These are phyloP conservation scores for Drosophila mauritiana DNA, from an alignment of 1,140 invertebrate species.

Conservation along the genomic window DNA sequence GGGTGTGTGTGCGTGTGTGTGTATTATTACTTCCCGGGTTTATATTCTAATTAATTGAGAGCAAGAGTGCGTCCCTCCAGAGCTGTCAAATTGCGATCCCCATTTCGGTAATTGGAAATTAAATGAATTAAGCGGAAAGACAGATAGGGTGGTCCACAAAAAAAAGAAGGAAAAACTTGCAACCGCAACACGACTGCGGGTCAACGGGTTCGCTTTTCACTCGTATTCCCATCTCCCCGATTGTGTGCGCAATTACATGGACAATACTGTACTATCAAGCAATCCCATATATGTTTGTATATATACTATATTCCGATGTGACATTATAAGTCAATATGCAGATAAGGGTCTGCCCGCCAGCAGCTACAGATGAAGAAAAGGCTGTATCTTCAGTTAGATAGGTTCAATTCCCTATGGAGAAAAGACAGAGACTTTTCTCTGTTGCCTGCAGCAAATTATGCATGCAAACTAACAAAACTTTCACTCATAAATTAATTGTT, in stretches of 20 bases:
- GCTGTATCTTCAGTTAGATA: slow-evolving; percentile 60
- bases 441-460: slow-evolving; percentile 60
- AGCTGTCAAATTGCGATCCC: slow-evolving; percentile 23
- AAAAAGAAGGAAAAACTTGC: slow-evolving; percentile 47
- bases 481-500: slow-evolving; percentile 82
- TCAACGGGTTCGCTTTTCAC: slow-evolving; percentile 54
- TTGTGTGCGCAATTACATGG: slow-evolving; percentile 67
- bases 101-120: slow-evolving; percentile 66
- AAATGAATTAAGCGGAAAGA: slow-evolving; percentile 70
- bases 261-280: slow-evolving; percentile 29
- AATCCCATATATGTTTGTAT: neutral
- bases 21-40: slow-evolving; percentile 11
- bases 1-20: slow-evolving; percentile 24
- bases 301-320: slow-evolving; percentile 10
- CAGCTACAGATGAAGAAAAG: slow-evolving; percentile 12
- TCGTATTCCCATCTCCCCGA: slow-evolving; percentile 16
- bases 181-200: slow-evolving; percentile 60
- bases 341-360: slow-evolving; percentile 54
- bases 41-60: slow-evolving; percentile 67
- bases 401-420: slow-evolving; percentile 41
- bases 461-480: slow-evolving; percentile 76
- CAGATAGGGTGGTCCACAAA: slow-evolving; percentile 19
- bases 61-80: slow-evolving; percentile 8
- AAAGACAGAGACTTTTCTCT: slow-evolving; percentile 49
- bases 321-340: slow-evolving; percentile 68